A percentile compares a stretch with the other conserved stretches of the same genome.
Evolutionary conservation across 1,140 invertebrate species (phyloP).

Genomic region (Heliconius eleuchia): DNA sequence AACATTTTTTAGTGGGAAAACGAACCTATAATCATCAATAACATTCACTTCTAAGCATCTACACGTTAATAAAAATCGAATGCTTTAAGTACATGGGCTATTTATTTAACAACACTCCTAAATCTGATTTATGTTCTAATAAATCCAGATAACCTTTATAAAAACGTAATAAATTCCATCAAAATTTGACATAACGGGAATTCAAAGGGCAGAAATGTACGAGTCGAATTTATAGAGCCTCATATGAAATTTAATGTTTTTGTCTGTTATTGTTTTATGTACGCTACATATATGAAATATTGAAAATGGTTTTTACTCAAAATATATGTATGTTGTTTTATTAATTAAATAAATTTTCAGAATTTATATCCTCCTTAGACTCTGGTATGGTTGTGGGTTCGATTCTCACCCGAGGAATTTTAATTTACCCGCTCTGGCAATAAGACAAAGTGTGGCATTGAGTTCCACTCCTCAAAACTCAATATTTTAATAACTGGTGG

Average conservation of each 20-base stretch:
- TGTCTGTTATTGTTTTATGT: background rate
- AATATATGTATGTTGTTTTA: background rate
- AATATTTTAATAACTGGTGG: too few relatives aligned
- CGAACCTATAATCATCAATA: too few relatives aligned
- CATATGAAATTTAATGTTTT: background rate
- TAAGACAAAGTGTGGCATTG: background rate
- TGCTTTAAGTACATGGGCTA: background rate
- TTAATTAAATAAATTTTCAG: background rate
- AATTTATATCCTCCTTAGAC: background rate
- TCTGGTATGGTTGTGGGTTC: too few relatives aligned
- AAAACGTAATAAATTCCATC: constrained; percentile 9
- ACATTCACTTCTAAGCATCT: background rate
- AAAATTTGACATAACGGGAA: constrained; percentile 6
- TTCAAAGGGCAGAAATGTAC: constrained; percentile 4
- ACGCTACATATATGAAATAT: background rate
- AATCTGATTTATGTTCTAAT: constrained; percentile 9
- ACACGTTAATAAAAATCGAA: background rate
- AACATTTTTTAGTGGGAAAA: too few relatives aligned
- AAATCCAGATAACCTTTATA: constrained; percentile 6
- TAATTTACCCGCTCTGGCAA: background rate
- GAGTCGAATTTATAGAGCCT: background rate
- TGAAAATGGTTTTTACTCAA: background rate
- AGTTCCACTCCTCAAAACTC: too few relatives aligned
- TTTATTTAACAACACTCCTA: constrained; percentile 4
- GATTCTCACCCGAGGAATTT: too few relatives aligned